Conservation (phyloP, 2,113 vertebrate species). For the Recurvirostra avosetta region DNA sequence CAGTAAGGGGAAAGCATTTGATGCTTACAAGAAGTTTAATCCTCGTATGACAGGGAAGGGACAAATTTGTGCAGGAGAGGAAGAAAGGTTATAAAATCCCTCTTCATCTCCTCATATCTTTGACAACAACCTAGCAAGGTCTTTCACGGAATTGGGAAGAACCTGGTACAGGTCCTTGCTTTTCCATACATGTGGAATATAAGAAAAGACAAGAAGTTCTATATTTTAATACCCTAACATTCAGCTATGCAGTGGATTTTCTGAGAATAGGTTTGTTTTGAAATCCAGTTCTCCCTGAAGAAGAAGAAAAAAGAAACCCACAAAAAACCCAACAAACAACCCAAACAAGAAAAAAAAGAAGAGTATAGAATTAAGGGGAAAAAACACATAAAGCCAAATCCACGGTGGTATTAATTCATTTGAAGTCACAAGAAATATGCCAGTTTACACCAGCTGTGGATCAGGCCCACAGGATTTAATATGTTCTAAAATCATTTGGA, state of each 20-base stretch:
- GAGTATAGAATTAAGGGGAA: fast-evolving
- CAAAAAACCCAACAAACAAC: neutral
- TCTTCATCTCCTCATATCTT: neutral
- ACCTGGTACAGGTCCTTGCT: neutral
- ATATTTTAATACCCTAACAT: neutral
- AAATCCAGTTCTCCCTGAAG: neutral
- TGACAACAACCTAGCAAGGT: neutral
- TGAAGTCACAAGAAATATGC: neutral
- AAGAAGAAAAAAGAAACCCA: neutral
- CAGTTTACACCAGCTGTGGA: neutral
- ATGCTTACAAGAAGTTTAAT: neutral
- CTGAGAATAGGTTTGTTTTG: neutral
- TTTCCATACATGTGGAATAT: neutral
- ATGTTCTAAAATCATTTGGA: neutral
- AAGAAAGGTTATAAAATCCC: neutral
- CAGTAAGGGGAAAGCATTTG: neutral
- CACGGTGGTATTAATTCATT: neutral
- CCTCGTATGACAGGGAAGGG: neutral
- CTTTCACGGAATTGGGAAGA: neutral
- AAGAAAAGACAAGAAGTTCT: neutral
- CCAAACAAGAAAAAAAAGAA: neutral
- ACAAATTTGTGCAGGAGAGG: neutral
- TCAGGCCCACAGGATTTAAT: neutral
- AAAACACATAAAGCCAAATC: neutral
- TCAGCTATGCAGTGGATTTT: neutral